A percentile compares a stretch with the other conserved stretches of the same genome.
Conservation (phyloP, 2,797 vertebrate genomes). For the Oreonectes daqikongensis region DNA sequence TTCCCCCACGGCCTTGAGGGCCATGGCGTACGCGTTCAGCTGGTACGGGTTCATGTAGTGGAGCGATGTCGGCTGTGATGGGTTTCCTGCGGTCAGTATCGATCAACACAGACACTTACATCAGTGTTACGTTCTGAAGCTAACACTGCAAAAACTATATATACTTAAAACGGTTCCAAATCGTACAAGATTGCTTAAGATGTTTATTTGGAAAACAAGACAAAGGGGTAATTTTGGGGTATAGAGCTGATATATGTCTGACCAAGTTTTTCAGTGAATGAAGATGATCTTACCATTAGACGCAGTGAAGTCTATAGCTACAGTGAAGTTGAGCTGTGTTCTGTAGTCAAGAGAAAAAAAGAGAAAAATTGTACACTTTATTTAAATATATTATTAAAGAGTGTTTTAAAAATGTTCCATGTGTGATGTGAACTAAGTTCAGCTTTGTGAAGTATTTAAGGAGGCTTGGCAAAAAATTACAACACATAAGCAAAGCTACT, state of each 20-base stretch:
- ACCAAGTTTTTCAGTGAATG: background rate
- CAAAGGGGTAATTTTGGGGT: no score
- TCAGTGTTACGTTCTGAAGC: background rate
- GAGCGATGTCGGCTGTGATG: conserved; percentile 89
- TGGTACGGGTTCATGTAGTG: conserved; percentile 98
- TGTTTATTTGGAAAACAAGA: no score
- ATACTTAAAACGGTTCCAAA: no score
- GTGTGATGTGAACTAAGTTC: no score
- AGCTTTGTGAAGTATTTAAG: no score
- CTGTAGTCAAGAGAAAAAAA: conserved; percentile 67
- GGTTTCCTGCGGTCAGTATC: conserved; percentile 49
- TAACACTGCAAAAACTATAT: background rate
- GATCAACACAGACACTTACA: no score
- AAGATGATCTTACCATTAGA: conserved; percentile 86
- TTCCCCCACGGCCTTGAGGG: conserved; percentile 95
- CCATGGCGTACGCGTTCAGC: conserved; percentile 97
- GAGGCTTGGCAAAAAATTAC: no score
- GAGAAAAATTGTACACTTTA: background rate
- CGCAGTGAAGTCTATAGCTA: conserved; percentile 97
- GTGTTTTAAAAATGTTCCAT: no score
- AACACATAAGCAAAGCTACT: no score
- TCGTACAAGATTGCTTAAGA: no score
- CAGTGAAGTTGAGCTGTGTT: conserved; percentile 97
- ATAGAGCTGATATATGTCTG: no score
- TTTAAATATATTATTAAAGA: no score